Percentiles rank a stretch among this genome's conserved stretches.
These are phyloP conservation scores for Callipepla californica DNA, from an alignment of 2,113 vertebrate species.

Conservation along the genomic window DNA sequence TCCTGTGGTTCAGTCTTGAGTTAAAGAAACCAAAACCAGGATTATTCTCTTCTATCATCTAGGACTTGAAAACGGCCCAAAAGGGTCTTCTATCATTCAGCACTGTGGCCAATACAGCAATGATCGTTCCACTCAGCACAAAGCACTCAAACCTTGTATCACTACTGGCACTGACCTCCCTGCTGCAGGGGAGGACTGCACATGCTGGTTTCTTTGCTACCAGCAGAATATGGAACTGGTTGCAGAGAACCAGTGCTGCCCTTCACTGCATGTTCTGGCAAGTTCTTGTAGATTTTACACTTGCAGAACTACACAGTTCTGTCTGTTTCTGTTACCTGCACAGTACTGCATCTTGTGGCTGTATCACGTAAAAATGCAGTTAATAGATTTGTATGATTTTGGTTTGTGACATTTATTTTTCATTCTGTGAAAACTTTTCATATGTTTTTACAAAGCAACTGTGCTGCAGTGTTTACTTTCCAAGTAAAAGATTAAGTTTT, in stretches of 20 bases:
- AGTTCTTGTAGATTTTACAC: neutral
- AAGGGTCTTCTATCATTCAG: neutral
- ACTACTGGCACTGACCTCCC: neutral
- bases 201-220: slow-evolving; percentile 2
- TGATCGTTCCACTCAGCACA: neutral
- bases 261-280: neutral
- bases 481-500: slow-evolving; percentile 22
- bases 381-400: neutral
- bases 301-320: neutral
- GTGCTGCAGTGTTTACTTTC: neutral
- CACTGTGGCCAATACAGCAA: neutral
- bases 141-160: neutral
- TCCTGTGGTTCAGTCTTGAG: neutral
- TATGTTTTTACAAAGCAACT: slow-evolving; percentile 35
- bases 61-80: neutral
- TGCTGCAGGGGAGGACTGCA: accelerated
- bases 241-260: neutral
- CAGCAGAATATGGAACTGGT: neutral
- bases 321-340: too few species aligned
- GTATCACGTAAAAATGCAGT: neutral
- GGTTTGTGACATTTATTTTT: slow-evolving; percentile 20
- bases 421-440: neutral
- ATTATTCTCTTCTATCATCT: neutral
- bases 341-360: neutral
- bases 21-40: slow-evolving; percentile 19